Base-by-base conservation (phyloP, 2,797 vertebrate genomes). In the Lerista edwardsae region DNA sequence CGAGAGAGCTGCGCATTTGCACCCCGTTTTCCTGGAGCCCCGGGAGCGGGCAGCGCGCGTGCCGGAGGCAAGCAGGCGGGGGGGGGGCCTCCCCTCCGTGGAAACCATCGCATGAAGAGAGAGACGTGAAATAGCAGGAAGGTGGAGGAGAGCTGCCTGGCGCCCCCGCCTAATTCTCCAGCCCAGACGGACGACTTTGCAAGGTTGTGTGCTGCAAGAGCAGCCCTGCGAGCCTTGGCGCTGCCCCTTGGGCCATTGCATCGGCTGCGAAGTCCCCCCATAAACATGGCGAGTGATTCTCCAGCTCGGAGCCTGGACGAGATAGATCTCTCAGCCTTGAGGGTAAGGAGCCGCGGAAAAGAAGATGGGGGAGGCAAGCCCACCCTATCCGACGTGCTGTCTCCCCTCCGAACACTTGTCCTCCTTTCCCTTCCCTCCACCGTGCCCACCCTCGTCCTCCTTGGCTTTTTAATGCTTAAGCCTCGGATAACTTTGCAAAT, bases 271-370 rank as follows among this genome's bases (percentile, higher is more conserved):
- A 90, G 73, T 2, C n/a, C 47, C 14, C 9, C 27, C 74, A 95
- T 94, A 86, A 98, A 97, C 94, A 98, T 99, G 98, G 98, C 98
- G 96, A 99, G 98, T 95, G 98, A 99, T 94, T 98, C 98, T 90
- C 98, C 98, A 9, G 98, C 98, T 87, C 96, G 98, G 94, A 99
- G 98, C 95, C 96, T 99, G 97, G 98, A 99, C 93, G 98, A 99
- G 95, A 99, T 99, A 86, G 98, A 99, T 95, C 98, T 99, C 93
- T 98, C 98, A 90, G 98, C 98, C 79, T 95, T 99, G 91, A 97
- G 98, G 98, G 98, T 99, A 95, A 98, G 98, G 41, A 86, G 44
- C 76, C 3, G 21, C 3, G 1, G 9, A 12, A 17, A 21, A 23
- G 15, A 1, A 7, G 73, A 57, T 69, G 31, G 23, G 64, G n/a